Conservation (phyloP, 2,113 vertebrate genomes). For the Phasianus colchicus region DNA sequence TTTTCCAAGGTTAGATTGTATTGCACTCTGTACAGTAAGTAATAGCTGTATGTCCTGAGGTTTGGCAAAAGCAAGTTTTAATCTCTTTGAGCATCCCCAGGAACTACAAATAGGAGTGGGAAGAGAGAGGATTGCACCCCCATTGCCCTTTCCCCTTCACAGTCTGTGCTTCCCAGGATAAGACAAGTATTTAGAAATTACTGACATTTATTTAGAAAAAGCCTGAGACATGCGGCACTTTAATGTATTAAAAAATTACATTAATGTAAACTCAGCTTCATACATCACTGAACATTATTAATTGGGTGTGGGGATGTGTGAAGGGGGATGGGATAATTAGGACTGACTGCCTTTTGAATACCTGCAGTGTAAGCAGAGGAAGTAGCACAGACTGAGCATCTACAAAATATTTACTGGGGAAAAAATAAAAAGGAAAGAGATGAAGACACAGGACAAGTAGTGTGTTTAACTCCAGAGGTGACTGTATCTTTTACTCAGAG, state of each 20-base stretch:
- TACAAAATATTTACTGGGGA: constrained; percentile 1
- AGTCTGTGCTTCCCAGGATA: constrained; percentile 2
- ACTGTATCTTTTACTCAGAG: constrained; percentile 24
- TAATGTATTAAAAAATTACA: constrained; percentile 57
- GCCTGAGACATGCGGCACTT: constrained; percentile 9
- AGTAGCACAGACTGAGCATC: constrained; percentile 34
- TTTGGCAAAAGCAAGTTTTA: constrained; percentile 59
- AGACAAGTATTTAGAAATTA: constrained; percentile 61
- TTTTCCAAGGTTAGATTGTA: constrained; percentile 3
- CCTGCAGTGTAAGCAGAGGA: constrained; percentile 60
- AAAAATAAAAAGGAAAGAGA: neutral
- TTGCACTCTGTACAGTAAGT: constrained; percentile 4
- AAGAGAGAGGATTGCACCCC: constrained; percentile 50
- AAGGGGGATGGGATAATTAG: constrained; percentile 64
- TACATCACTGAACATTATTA: constrained; percentile 71
- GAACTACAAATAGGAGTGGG: constrained; percentile 36
- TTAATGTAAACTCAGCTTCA: constrained; percentile 65
- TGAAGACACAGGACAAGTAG: neutral
- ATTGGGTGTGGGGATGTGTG: constrained; percentile 63
- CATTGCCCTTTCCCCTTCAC: constrained; percentile 50
- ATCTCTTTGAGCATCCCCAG: constrained; percentile 62
- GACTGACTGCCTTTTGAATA: constrained; percentile 55
- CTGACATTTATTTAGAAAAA: constrained; percentile 66
- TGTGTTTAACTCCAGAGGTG: neutral
- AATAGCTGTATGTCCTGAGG: constrained; percentile 51